A percentile compares a stretch with the other conserved stretches of the same genome.
These are phyloP conservation scores for Myopa testacea DNA, from an alignment of 2,888 invertebrate species.

Conservation along the genomic window DNA sequence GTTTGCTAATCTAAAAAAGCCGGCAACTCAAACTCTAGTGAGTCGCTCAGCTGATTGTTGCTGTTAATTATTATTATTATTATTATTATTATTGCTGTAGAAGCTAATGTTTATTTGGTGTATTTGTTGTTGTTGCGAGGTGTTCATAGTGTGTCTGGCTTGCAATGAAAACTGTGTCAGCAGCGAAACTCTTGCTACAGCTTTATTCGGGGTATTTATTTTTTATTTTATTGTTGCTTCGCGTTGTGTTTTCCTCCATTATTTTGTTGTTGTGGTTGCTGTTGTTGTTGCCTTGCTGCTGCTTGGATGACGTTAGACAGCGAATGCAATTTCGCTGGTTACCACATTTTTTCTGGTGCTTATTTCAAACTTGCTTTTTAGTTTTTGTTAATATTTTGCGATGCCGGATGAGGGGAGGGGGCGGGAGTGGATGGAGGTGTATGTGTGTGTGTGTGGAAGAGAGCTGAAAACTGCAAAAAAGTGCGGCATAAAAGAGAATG, in stretches of 20 bases:
- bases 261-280: background rate
- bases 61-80: background rate
- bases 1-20: background rate
- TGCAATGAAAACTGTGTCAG: conserved; percentile 25
- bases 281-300: background rate
- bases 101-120: background rate
- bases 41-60: background rate
- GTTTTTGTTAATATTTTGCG: background rate
- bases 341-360: conserved; percentile 17
- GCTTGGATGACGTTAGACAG: background rate
- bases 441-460: background rate
- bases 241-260: background rate
- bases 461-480: background rate
- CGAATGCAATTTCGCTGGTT: conserved; percentile 21
- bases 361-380: background rate
- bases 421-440: background rate
- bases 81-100: background rate
- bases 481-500: conserved; percentile 14
- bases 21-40: background rate
- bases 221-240: background rate
- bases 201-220: conserved; percentile 17
- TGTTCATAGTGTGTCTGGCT: background rate
- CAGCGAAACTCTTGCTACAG: conserved; percentile 23
- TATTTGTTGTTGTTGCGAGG: background rate
- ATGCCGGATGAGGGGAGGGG: background rate